phyloP scores from a whole-genome alignment of 2,113 vertebrate species.

The Oryzias woworae region DNA sequence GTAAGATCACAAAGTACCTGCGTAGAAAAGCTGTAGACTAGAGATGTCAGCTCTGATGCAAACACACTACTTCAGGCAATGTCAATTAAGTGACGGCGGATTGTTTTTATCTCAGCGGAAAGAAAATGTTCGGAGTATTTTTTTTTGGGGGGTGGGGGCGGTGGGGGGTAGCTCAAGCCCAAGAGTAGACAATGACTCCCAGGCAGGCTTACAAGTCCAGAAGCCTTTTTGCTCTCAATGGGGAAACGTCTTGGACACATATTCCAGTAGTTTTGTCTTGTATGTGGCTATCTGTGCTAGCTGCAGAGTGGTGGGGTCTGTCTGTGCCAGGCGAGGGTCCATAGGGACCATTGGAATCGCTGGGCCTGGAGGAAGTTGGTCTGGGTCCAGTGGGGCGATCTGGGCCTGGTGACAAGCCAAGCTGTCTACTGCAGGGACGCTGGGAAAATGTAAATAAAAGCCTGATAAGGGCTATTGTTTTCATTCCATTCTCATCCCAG shows the following conservation, averaged over 20 bases:
- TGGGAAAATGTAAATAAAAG: constrained; percentile 86
- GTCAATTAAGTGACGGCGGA: constrained; percentile 41
- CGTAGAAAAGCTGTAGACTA: constrained; percentile 47
- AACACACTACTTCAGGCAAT: constrained; percentile 41
- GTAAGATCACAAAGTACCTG: constrained; percentile 55
- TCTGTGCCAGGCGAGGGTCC: constrained; percentile 70
- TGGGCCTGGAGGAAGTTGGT: constrained; percentile 73
- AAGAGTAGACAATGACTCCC: constrained; percentile 62
- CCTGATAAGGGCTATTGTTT: constrained; percentile 88
- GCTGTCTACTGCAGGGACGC: constrained; percentile 73
- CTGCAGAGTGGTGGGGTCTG: constrained; percentile 58
- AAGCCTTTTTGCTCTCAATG: constrained; percentile 63
- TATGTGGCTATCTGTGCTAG: constrained; percentile 68
- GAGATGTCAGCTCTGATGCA: constrained; percentile 63
- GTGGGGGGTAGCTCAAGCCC: constrained; percentile 50
- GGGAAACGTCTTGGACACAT: constrained; percentile 68
- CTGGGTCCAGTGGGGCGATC: constrained; percentile 68
- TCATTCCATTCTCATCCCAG: constrained; percentile 85
- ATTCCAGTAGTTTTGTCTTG: constrained; percentile 75
- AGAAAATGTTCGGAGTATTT: constrained; percentile 36
- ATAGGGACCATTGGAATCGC: constrained; percentile 68
- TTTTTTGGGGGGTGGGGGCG: constrained; percentile 33
- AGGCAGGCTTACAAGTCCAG: constrained; percentile 65
- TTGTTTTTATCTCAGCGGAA: constrained; percentile 50
- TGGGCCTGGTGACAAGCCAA: constrained; percentile 72